phyloP scores from a whole-genome alignment of 2,113 vertebrate species.

The Cathartes aura region DNA sequence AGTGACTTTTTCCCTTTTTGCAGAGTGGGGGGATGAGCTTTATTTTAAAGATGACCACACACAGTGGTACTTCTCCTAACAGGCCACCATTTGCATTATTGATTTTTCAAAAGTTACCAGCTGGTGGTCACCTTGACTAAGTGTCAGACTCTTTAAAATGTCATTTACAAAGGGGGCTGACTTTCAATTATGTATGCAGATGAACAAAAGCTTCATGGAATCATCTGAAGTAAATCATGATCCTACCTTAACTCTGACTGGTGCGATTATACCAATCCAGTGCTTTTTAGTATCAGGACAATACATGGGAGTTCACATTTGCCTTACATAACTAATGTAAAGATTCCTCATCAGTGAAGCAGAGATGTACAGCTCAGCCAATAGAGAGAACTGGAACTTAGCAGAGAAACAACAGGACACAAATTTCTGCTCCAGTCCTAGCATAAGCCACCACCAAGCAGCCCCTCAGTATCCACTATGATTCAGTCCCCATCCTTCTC shows the following conservation, averaged over 20 bases:
- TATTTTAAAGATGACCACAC: slow-evolving; percentile 14
- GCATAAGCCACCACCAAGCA: not conserved
- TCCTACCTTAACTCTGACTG: not conserved
- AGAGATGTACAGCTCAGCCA: not conserved
- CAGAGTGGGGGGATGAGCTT: not conserved
- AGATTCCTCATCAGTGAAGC: not conserved
- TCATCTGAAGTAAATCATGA: not conserved
- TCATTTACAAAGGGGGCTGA: not conserved
- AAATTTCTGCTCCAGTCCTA: not conserved
- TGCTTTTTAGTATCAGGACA: not conserved
- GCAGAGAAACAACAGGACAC: not conserved
- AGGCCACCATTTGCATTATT: slow-evolving; percentile 24
- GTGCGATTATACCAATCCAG: not conserved
- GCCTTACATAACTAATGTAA: fast-evolving
- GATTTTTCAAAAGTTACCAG: slow-evolving; percentile 32
- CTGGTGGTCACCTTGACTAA: slow-evolving; percentile 48
- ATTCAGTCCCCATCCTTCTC: not conserved
- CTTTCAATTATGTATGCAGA: not conserved
- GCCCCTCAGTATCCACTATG: not conserved
- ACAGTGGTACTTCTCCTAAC: slow-evolving; percentile 2
- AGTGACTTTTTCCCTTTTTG: not conserved
- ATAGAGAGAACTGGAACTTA: not conserved
- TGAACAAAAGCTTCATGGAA: not conserved
- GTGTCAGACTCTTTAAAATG: slow-evolving; percentile 37
- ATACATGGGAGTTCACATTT: fast-evolving